Evolutionary conservation across 2,113 vertebrate genomes (phyloP).

Genomic region (Labeo rohita): DNA sequence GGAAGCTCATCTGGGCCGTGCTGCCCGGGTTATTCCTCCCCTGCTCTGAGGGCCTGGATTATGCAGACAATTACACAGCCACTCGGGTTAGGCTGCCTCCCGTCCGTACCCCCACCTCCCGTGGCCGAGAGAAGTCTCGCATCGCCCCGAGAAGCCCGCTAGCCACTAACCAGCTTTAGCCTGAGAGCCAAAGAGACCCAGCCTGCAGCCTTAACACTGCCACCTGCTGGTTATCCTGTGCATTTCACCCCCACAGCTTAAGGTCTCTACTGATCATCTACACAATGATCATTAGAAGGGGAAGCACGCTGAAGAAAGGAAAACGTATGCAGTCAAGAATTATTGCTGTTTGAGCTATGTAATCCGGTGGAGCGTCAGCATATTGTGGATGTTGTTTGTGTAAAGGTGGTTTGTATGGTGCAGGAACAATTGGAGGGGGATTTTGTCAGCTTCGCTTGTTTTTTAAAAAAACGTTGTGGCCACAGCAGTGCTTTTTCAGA

Average conservation of each 20-base stretch:
- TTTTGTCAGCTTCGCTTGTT: background rate
- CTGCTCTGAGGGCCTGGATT: slow-evolving; percentile 37
- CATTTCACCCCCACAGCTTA: background rate
- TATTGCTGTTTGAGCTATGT: background rate
- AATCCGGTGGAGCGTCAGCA: background rate
- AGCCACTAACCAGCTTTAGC: slow-evolving; percentile 35
- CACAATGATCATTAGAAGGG: background rate
- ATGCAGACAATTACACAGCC: slow-evolving; percentile 38
- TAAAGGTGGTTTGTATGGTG: slow-evolving; percentile 15
- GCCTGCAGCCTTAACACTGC: slow-evolving; percentile 11
- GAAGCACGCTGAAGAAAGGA: background rate
- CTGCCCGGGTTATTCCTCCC: slow-evolving; percentile 17
- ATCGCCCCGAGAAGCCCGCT: slow-evolving; percentile 14
- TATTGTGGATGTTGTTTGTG: slow-evolving; percentile 23
- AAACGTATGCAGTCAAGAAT: background rate
- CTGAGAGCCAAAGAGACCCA: slow-evolving; percentile 37
- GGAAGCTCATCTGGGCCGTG: slow-evolving; percentile 49
- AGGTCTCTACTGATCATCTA: background rate
- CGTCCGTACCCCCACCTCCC: background rate
- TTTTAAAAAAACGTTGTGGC: background rate
- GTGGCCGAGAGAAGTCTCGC: background rate
- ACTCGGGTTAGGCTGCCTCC: slow-evolving; percentile 33
- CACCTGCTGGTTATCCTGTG: slow-evolving; percentile 37
- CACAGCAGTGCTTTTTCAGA: background rate
- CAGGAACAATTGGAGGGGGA: background rate